A percentile compares a stretch with the other conserved stretches of the same genome.
Evolutionary conservation across 2,113 vertebrate genomes (phyloP).

Genomic region (Perca flavescens): DNA sequence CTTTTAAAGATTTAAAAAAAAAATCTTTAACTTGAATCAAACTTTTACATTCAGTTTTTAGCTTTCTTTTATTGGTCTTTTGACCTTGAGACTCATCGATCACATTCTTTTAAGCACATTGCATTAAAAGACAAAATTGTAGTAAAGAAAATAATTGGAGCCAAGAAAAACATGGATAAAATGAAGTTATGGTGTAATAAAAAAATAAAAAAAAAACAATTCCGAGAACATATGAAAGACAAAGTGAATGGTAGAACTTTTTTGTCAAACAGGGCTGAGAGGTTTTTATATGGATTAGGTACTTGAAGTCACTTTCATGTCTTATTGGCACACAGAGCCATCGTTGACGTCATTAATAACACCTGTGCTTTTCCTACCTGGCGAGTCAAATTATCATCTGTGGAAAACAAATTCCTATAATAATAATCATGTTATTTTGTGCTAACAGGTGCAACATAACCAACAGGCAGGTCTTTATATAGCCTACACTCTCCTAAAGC

Average conservation of each 20-base stretch:
- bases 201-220: constrained; percentile 16
- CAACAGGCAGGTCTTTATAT: background rate
- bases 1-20: background rate
- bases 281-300: background rate
- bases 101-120: constrained; percentile 8
- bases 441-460: background rate
- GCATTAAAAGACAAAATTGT: constrained; percentile 23
- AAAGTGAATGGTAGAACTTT: background rate
- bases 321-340: background rate
- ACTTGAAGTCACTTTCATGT: background rate
- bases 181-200: constrained; percentile 13
- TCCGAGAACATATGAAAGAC: background rate
- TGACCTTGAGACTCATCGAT: constrained; percentile 1
- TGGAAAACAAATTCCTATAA: background rate
- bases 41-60: constrained; percentile 32
- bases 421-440: background rate
- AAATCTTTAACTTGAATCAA: constrained; percentile 24
- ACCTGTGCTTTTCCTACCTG: background rate
- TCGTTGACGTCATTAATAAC: background rate
- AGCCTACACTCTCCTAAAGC: background rate
- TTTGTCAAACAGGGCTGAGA: background rate
- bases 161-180: constrained; percentile 16
- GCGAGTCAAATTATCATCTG: background rate
- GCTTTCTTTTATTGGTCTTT: constrained; percentile 39
- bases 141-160: accelerated